Evolutionary conservation across 2,113 vertebrate genomes (phyloP).

Genomic region (Tychaedon coryphoeus): DNA sequence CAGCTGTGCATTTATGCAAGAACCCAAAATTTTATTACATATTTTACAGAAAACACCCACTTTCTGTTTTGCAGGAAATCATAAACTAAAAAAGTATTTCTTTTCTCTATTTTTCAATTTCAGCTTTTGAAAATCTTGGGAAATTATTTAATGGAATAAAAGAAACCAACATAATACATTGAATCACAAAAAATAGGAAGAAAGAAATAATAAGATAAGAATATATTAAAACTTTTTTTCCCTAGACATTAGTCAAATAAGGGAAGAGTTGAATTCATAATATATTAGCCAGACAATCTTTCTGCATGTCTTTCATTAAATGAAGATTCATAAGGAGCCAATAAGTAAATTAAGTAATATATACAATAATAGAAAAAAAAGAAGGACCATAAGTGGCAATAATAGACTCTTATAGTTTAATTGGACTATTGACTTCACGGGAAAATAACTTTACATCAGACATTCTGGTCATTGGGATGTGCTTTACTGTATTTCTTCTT

Average conservation of each 20-base stretch:
- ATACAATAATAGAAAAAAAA: background rate
- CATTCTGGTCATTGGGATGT: background rate
- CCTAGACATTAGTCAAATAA: background rate
- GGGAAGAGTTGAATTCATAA: background rate
- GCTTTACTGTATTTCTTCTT: background rate
- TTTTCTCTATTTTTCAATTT: background rate
- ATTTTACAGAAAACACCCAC: background rate
- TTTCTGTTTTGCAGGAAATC: background rate
- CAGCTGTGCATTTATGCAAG: background rate
- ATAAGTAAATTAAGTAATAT: background rate
- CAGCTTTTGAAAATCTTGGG: background rate
- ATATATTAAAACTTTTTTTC: background rate
- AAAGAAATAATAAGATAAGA: background rate
- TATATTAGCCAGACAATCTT: background rate
- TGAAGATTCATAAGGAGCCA: background rate
- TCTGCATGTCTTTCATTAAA: background rate
- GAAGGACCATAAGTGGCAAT: background rate
- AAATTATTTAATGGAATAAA: background rate
- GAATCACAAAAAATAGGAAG: background rate
- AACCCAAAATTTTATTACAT: background rate
- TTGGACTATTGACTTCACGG: background rate
- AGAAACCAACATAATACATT: background rate
- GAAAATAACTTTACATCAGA: background rate
- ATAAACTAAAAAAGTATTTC: fast-evolving
- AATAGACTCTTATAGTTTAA: background rate